Conservation (phyloP, 1,140 invertebrate species). For the Trichomalopsis sarcophagae region DNA sequence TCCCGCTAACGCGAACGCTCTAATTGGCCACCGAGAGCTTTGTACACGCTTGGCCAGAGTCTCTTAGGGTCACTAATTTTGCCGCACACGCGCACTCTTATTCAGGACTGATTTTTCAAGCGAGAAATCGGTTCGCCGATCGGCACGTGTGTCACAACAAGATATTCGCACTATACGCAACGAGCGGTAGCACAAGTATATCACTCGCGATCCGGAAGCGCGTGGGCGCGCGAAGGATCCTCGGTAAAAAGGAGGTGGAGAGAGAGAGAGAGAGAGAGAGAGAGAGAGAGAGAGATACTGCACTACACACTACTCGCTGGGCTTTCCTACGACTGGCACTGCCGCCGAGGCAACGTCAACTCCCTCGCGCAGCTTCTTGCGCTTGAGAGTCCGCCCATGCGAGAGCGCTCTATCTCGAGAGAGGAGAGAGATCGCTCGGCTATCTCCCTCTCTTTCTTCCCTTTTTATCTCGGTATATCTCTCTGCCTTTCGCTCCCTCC, state of each 20-base stretch:
- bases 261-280: not conserved
- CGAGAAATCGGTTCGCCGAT: not conserved
- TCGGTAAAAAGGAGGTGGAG: not conserved
- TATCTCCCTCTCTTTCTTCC: slow-evolving; percentile 16
- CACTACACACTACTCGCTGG: not conserved
- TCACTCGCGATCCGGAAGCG: slow-evolving; percentile 13
- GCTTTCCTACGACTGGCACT: slow-evolving; percentile 9
- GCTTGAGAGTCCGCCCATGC: slow-evolving; percentile 2
- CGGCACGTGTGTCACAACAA: not conserved
- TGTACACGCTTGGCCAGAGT: too few relatives aligned
- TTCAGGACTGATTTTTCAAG: too few relatives aligned
- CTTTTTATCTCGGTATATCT: not conserved
- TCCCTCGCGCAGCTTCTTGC: slow-evolving; percentile 21
- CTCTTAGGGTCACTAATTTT: too few relatives aligned
- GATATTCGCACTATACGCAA: not conserved
- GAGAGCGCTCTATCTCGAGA: not conserved
- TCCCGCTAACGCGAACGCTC: too few relatives aligned
- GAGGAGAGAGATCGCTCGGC: not conserved
- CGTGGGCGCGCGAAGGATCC: not conserved
- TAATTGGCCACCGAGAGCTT: too few relatives aligned
- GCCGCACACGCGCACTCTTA: not conserved
- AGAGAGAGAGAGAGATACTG: not conserved
- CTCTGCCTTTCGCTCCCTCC: slow-evolving; percentile 37
- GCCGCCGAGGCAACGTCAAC: not conserved
- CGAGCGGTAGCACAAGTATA: not conserved